Evolutionary conservation across 2,113 vertebrate genomes (phyloP).

Genomic region (Lynx canadensis): DNA sequence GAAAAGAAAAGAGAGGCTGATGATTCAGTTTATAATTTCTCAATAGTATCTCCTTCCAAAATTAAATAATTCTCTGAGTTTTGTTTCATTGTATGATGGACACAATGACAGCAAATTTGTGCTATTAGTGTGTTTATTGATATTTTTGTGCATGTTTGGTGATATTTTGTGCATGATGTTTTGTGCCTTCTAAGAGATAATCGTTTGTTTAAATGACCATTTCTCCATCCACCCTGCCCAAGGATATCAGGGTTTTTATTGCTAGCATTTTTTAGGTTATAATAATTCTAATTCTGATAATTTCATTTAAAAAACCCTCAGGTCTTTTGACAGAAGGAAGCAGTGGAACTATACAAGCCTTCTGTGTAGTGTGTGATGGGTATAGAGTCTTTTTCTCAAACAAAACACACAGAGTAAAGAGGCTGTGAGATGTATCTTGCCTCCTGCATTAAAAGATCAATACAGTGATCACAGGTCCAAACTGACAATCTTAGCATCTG

Average conservation of each 20-base stretch:
- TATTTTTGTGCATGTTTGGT: neutral
- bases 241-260: neutral
- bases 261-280: neutral
- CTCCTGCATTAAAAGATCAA: neutral
- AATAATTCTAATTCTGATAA: constrained; percentile 4
- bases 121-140: neutral
- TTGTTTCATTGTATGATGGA: neutral
- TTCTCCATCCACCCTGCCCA: neutral
- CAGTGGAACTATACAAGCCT: neutral
- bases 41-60: neutral
- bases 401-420: neutral
- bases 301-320: neutral
- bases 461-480: neutral
- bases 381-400: neutral
- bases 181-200: neutral
- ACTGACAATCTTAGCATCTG: neutral
- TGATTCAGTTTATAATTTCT: constrained; percentile 45
- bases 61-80: neutral
- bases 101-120: neutral
- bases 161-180: too few species aligned
- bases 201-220: neutral
- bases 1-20: neutral
- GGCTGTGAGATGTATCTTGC: neutral
- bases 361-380: neutral
- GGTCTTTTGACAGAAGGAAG: neutral